Base-by-base conservation (phyloP, 2,888 invertebrate species). In the Clanis bilineata region DNA sequence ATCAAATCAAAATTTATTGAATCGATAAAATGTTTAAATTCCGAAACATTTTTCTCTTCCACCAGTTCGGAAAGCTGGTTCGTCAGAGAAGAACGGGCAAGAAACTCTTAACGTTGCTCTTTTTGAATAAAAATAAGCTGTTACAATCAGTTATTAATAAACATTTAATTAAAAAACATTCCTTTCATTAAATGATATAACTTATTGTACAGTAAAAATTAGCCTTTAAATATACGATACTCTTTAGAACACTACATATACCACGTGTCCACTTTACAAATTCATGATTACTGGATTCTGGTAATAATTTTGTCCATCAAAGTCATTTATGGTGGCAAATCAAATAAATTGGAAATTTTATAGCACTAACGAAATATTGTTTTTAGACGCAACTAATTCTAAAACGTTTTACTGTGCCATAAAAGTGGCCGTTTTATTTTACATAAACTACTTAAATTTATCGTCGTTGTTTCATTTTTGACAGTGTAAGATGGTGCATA, bases 401-500 rank as follows among this genome's bases (percentile, higher is more conserved):
- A 73, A 77, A 82, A 73, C 75, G 67, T 79, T 84, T 83, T 83
- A 85, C 69, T 77, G 68, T 76, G 76, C 80, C 68, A 85, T 86
- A 83, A 86, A 85, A 79, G 69, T 72, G 67, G 73, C 66, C 74
- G 74, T 83, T 85, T 82, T 79, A 82, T 83, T 83, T 83, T 77
- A 83, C 74, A 85, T 83, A 80, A 82, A 85, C 73, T 74, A 72
- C 79, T 76, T 69, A 70, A 85, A 86, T 88, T 88, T 87, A 87
- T 85, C 70, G 77, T 63, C 73, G 81, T 82, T 86, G 82, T 85
- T 86, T 82, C 76, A 75, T 77, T 71, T 78, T 77, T 80, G 82
- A 85, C 82, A 80, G 75, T 73, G 71, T 71, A 72, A 71, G 72
- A 73, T 67, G 72, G 74, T 71, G 71, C 68, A 73, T 67, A 82